Conservation (phyloP, 2,888 invertebrate genomes). For the Cotesia congregata region DNA sequence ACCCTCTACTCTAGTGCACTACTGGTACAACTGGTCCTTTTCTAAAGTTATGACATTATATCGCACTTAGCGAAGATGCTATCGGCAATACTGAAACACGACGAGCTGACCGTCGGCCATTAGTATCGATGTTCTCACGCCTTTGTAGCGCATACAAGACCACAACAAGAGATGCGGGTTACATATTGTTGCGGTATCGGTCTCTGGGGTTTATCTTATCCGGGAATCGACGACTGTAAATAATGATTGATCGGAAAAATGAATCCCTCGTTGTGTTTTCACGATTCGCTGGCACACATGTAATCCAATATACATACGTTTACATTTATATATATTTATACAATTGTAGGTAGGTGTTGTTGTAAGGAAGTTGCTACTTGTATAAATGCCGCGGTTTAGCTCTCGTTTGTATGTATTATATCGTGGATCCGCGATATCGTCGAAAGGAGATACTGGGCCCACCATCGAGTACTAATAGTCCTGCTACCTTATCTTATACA, state of each 20-base stretch:
- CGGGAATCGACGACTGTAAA: slow-evolving; percentile 54
- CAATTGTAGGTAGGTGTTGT: not conserved
- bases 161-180: slow-evolving; percentile 47
- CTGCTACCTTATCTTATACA: not conserved
- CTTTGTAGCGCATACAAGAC: slow-evolving; percentile 49
- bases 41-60: slow-evolving; percentile 62
- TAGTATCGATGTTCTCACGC: slow-evolving; percentile 64
- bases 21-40: slow-evolving; percentile 48
- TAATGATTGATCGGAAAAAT: slow-evolving; percentile 57
- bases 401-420: slow-evolving; percentile 12
- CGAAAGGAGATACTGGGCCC: not conserved
- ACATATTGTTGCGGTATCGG: slow-evolving; percentile 57
- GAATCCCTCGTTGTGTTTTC: slow-evolving; percentile 25
- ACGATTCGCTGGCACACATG: not conserved
- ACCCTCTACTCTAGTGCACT: slow-evolving; percentile 25
- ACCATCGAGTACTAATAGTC: not conserved
- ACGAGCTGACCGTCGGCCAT: slow-evolving; percentile 60
- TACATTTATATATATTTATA: not conserved
- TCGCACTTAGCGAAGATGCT: slow-evolving; percentile 61
- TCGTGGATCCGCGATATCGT: not conserved
- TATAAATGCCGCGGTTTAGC: not conserved
- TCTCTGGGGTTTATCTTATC: slow-evolving; percentile 53
- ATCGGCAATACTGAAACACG: slow-evolving; percentile 58
- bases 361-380: slow-evolving; percentile 1
- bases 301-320: not conserved